Evolutionary conservation across 1,140 invertebrate genomes (phyloP).

Genomic region (Streblospio benedicti): DNA sequence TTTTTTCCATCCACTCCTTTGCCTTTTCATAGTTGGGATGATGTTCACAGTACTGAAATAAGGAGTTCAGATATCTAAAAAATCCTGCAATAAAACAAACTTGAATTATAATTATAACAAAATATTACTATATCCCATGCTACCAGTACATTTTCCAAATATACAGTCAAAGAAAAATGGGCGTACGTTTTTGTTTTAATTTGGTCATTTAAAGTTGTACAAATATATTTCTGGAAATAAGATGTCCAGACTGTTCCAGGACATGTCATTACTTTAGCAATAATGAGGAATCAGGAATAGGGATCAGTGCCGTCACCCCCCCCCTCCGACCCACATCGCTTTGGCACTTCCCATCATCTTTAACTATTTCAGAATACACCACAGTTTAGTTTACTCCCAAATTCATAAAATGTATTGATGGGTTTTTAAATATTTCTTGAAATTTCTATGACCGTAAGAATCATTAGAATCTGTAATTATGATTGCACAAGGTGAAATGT

Average conservation of each 20-base stretch:
- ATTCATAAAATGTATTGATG: neutral
- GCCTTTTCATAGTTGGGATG: constrained; percentile 96
- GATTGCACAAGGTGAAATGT: neutral
- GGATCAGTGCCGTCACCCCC: too few relatives aligned
- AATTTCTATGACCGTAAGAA: neutral
- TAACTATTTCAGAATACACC: neutral
- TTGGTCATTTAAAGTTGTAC: neutral
- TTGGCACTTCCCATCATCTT: too few relatives aligned
- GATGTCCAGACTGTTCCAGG: too few relatives aligned
- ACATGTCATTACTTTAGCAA: too few relatives aligned
- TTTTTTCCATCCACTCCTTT: constrained; percentile 89
- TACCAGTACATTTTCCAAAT: constrained; percentile 2
- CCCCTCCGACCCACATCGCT: too few relatives aligned
- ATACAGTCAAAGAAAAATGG: constrained; percentile 3
- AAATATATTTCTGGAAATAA: neutral
- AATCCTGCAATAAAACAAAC: constrained; percentile 7
- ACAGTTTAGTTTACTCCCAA: neutral
- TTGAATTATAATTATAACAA: constrained; percentile 2
- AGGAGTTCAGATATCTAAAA: constrained; percentile 2
- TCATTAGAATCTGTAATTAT: neutral
- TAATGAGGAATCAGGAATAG: too few relatives aligned
- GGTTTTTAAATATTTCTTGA: neutral
- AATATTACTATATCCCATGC: constrained; percentile 12
- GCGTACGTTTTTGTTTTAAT: neutral
- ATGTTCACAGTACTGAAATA: constrained; percentile 87